Evolutionary conservation across 92 coral and sea anemone genomes (phyloP).

Genomic region (Heteractis magnifica): DNA sequence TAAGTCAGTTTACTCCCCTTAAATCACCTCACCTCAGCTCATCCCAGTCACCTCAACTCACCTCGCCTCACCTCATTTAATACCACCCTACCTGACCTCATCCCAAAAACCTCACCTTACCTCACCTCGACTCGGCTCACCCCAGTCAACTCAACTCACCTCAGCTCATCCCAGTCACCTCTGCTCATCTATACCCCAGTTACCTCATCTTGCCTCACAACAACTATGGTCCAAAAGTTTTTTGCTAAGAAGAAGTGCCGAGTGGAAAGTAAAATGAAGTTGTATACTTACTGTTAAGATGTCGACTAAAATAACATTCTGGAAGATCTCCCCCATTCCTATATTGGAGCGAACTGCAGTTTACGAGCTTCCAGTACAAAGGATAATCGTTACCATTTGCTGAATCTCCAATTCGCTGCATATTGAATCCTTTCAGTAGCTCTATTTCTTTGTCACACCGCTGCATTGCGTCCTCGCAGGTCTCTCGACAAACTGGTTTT

Average conservation of each 20-base stretch:
- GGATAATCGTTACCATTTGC: background rate
- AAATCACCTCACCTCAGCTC: no score
- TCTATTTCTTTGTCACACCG: slow-evolving; percentile 10
- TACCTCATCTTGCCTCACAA: background rate
- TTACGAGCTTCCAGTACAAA: slow-evolving; percentile 9
- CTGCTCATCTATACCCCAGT: no score
- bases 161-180: no score
- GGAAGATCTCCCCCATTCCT: slow-evolving; percentile 26
- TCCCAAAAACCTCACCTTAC: no score
- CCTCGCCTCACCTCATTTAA: no score
- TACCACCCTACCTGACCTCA: no score
- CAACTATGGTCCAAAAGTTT: background rate
- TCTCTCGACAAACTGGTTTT: slow-evolving; percentile 19
- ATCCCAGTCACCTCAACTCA: no score
- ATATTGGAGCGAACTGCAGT: background rate
- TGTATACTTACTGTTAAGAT: slow-evolving; percentile 23
- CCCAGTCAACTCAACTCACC: no score
- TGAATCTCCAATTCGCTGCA: background rate
- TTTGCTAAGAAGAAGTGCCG: no score
- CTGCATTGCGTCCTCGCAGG: slow-evolving; percentile 6
- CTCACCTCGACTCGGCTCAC: no score
- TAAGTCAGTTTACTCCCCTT: no score
- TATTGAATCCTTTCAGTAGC: slow-evolving; percentile 3
- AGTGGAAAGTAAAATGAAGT: background rate
- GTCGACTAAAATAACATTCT: slow-evolving; percentile 17